Evolutionary conservation across 2,113 vertebrate species (phyloP).

Genomic region (Corythoichthys intestinalis): DNA sequence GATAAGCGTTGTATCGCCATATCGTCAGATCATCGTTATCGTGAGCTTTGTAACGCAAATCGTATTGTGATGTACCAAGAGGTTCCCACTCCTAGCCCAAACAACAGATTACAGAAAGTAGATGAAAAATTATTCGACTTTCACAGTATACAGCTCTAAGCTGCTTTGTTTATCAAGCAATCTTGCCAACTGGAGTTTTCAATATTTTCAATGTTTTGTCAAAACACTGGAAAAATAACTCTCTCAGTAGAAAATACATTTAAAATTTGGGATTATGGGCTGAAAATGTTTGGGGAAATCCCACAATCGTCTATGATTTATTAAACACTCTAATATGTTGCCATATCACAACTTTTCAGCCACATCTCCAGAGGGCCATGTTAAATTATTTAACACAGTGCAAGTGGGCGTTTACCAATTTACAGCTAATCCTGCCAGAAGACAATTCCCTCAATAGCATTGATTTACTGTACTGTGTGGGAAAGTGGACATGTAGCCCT

Average conservation of each 20-base stretch:
- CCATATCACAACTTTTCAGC: constrained; percentile 21
- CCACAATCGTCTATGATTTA: background rate
- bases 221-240: background rate
- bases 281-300: background rate
- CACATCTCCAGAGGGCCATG: constrained; percentile 4
- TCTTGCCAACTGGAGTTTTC: background rate
- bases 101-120: background rate
- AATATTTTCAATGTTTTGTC: background rate
- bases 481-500: constrained; percentile 22
- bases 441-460: constrained; percentile 9
- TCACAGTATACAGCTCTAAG: too few species aligned
- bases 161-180: background rate
- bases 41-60: too few species aligned
- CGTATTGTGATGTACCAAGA: too few species aligned
- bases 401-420: constrained; percentile 7
- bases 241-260: background rate
- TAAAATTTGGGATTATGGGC: background rate
- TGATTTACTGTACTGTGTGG: constrained; percentile 2
- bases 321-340: background rate
- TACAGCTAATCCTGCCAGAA: constrained; percentile 10
- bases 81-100: background rate
- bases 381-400: constrained; percentile 27
- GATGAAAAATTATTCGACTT: too few species aligned
- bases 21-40: too few species aligned
- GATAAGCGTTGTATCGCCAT: too few species aligned